Evolutionary conservation across 2,113 vertebrate genomes (phyloP).

Genomic region (Eptatretus burgeri): DNA sequence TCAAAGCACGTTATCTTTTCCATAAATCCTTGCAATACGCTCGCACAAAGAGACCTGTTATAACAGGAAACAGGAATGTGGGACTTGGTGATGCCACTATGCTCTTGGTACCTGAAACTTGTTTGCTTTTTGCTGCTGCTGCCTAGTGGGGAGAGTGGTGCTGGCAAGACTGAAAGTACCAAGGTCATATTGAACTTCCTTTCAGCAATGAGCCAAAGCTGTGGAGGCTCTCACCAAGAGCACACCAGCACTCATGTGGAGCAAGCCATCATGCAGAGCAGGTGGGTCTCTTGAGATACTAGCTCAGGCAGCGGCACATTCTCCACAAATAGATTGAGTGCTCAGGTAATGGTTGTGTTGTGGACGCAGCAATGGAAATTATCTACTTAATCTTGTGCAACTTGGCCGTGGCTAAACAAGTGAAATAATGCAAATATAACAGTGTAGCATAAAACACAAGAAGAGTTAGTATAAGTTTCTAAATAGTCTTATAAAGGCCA

Average conservation of each 20-base stretch:
- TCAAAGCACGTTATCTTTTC: no score
- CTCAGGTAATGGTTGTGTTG: no score
- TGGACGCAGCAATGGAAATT: no score
- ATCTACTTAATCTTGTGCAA: no score
- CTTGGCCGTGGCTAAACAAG: no score
- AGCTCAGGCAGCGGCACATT: not conserved
- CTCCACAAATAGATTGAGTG: no score
- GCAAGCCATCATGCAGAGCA: slow-evolving; percentile 59
- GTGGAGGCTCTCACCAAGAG: slow-evolving; percentile 20
- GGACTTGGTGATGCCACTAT: not conserved
- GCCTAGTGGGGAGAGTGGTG: slow-evolving; percentile 47
- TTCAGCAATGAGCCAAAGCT: slow-evolving; percentile 53
- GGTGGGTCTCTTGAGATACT: slow-evolving; percentile 15
- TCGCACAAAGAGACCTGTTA: not conserved
- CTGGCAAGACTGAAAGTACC: slow-evolving; percentile 69
- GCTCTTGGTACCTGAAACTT: not conserved
- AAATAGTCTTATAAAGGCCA: no score
- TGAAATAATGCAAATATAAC: no score
- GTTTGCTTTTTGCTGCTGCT: not conserved
- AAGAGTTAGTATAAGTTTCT: no score
- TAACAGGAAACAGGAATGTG: not conserved
- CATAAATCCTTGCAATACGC: no score
- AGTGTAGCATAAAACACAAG: no score
- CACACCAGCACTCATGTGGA: slow-evolving; percentile 35
- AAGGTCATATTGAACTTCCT: slow-evolving; percentile 57